Evolutionary conservation across 2,113 vertebrate species (phyloP), one percentile per base, ranked within the genome.

Genomic region (Ptilonorhynchus violaceus): DNA sequence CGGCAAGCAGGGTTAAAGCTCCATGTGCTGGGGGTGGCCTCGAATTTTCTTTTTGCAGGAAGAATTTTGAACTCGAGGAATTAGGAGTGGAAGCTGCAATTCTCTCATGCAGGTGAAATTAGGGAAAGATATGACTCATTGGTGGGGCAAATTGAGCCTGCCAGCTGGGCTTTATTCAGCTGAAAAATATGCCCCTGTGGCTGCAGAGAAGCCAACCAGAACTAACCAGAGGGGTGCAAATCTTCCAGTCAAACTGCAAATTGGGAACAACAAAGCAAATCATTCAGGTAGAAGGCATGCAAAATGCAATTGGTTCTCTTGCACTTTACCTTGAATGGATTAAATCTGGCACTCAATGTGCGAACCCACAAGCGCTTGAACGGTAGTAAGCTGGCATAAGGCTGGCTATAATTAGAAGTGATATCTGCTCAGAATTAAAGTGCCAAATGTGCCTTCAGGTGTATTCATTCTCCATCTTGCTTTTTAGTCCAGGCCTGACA

Each of bases 361-460:
- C 35, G 2, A 95, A 92, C 69, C 93, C 96, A 94, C 91, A 68
- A 96, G 93, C 2, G n/a, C 86, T 92, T 74, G 91, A 94, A 94
- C 92, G 5, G 85, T 94, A 70, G 96, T 94, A 88, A 96, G 92
- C 88, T 96, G 96, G 96, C 95, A 96, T 93, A 77, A 96, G 95
- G 91, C 73, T 94, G 85, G 79, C 95, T 97, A 93, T 97, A 95
- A 96, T 96, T 96, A 97, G 95, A 95, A 96, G 76, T 92, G 95
- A 53, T 96, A 95, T 94, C 92, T 92, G 93, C 92, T 96, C 93
- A 68, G 77, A 93, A 89, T 84, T 95, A 33, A 80, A 72, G 93
- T 95, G 96, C 96, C 96, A 97, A 97, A 94, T 96, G 95, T 94
- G 95, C 92, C 86, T 94, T 94, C 96, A 96, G 96, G 95, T 96